Conservation (phyloP, 2,888 invertebrate genomes). For the Tenthredo amoena region DNA sequence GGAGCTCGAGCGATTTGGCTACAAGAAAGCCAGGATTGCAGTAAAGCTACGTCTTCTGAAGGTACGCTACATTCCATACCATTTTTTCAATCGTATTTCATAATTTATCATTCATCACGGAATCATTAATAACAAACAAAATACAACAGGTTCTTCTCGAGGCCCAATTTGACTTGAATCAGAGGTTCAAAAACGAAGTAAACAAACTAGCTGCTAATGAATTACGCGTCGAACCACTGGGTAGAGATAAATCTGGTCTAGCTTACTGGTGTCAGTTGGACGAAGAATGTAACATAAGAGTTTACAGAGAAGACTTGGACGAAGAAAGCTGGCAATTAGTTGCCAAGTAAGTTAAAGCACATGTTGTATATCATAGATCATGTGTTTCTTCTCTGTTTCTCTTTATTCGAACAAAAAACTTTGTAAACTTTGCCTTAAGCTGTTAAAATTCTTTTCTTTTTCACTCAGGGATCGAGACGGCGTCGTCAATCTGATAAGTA, state of each 20-base stretch:
- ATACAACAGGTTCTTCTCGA: conserved; percentile 87
- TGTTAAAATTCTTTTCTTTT: conserved; percentile 62
- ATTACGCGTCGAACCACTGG: conserved; percentile 92
- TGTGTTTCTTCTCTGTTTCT: not conserved
- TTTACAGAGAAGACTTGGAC: conserved; percentile 97
- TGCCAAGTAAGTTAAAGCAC: conserved; percentile 84
- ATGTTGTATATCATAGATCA: conserved; percentile 22
- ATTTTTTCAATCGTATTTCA: not conserved
- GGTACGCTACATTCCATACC: conserved; percentile 79
- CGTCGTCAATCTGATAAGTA: conserved; percentile 88
- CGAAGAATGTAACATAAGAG: conserved; percentile 91
- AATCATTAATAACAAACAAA: conserved; percentile 38
- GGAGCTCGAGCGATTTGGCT: conserved; percentile 97
- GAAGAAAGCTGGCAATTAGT: conserved; percentile 97
- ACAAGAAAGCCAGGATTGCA: conserved; percentile 92
- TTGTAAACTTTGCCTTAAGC: not conserved
- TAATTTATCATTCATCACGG: not conserved
- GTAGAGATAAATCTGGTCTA: conserved; percentile 93
- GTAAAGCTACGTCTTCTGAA: conserved; percentile 95
- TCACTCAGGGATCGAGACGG: conserved; percentile 87
- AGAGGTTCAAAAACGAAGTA: conserved; percentile 94
- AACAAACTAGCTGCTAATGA: conserved; percentile 89
- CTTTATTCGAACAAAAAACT: not conserved
- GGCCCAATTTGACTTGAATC: conserved; percentile 96
- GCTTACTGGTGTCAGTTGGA: conserved; percentile 97